Conservation (phyloP, 1,140 invertebrate species). For the Diachasma alloeum region DNA sequence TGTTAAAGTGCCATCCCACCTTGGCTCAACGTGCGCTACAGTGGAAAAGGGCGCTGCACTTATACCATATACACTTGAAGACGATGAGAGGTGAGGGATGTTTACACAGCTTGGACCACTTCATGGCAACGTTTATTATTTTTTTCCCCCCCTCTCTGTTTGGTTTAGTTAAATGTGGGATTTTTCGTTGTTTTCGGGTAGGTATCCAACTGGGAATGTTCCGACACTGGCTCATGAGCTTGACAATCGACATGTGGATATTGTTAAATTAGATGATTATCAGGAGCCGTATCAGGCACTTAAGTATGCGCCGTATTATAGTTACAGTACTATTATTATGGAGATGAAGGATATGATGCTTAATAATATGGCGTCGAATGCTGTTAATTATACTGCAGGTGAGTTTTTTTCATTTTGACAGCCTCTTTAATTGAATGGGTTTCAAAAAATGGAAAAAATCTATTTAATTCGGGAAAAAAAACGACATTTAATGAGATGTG, state of each 20-base stretch:
- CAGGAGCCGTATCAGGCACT: constrained; percentile 82
- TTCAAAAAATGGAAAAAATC: too few relatives aligned
- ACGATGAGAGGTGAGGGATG: constrained; percentile 55
- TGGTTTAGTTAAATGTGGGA: constrained; percentile 7
- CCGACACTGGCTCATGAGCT: constrained; percentile 62
- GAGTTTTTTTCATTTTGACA: constrained; percentile 25
- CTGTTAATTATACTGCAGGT: constrained; percentile 59
- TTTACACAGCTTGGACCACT: not conserved
- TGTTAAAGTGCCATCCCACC: constrained; percentile 67
- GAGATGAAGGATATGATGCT: constrained; percentile 77
- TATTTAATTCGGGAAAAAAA: too few relatives aligned
- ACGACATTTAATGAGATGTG: too few relatives aligned
- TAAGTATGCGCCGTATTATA: constrained; percentile 80
- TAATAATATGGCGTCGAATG: constrained; percentile 67
- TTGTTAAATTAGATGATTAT: constrained; percentile 77
- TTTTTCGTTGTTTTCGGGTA: constrained; percentile 29
- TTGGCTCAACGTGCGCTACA: constrained; percentile 65
- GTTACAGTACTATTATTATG: constrained; percentile 80
- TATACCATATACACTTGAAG: constrained; percentile 63
- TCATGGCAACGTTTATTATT: not conserved
- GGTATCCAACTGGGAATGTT: constrained; percentile 63
- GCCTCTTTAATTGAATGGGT: too few relatives aligned
- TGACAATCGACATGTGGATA: constrained; percentile 61
- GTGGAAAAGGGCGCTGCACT: constrained; percentile 63
- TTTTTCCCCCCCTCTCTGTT: not conserved